Evolutionary conservation across 2,888 invertebrate species (phyloP), one percentile per base, ranked within the genome.

Genomic region (Gastrophysa polygoni): DNA sequence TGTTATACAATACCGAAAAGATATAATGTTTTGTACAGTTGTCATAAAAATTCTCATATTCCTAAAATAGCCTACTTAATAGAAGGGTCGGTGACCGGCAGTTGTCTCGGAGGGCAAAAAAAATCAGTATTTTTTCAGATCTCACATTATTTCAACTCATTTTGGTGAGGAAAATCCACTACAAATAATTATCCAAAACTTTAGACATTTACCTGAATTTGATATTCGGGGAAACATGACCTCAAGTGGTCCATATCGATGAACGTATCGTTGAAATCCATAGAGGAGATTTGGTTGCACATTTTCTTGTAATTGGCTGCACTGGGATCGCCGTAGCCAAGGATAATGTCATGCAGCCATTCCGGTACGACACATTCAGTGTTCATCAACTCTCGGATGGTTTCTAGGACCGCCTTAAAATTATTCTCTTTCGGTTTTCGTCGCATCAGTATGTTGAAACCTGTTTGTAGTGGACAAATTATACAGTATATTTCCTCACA

Each of bases 341-440:
- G 86, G 50, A 99, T 92, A 70, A 99, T 94, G 75, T 96, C 95
- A 75, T 95, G 95, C n/a, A 96, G 82, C 96, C 96, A 96, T 69
- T 95, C 92, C 0, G 97, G 97, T 3, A 98, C 97, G 10, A 98
- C 96, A 79, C 96, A 98, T 80, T 96, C 94, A 0, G 98, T 98
- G 80, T 99, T 99, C 97, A 99, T 98, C 70, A 99, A 85, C 82
- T 98, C 96, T 1, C 99, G 85, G 63, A 99, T 99, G 0, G 99
- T 99, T 82, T 98, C 98, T 72, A 99, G 82, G 0, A 99, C 99
- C 0, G 99, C 99, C 83, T 99, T 99, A 82, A 99, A 99, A 82
- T 99, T 99, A 80, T 99, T 99, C 82, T 99, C 98, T 77, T 99
- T 99, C 0, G 99, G 98, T 80, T 98, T 98, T n/a, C 99, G 87